Conservation (phyloP, 1,140 invertebrate species). For the Euwallacea fornicatus region DNA sequence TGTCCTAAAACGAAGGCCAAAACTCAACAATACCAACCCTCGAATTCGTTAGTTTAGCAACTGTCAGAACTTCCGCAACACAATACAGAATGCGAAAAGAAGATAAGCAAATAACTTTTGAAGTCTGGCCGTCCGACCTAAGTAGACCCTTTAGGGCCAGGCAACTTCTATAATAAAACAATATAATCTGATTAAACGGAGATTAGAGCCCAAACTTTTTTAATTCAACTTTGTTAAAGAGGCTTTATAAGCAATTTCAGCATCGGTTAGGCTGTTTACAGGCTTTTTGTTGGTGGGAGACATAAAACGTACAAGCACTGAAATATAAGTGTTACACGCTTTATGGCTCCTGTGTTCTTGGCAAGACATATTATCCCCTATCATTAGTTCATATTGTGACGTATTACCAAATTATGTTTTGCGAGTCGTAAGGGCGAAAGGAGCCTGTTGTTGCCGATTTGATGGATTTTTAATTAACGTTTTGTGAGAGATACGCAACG, state of each 20-base stretch:
- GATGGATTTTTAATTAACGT: too few species aligned
- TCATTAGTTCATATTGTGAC: too few species aligned
- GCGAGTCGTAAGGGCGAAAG: too few species aligned
- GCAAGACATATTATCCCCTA: too few species aligned
- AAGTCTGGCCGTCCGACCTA: slow-evolving; percentile 20
- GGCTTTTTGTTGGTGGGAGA: slow-evolving; percentile 7
- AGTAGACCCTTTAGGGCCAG: slow-evolving; percentile 22
- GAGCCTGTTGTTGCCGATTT: too few species aligned
- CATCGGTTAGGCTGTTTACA: slow-evolving; percentile 31
- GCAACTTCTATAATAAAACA: slow-evolving; percentile 36
- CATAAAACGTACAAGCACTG: slow-evolving; percentile 4
- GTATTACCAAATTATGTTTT: too few species aligned
- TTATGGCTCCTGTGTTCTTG: too few species aligned
- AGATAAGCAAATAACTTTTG: slow-evolving; percentile 38
- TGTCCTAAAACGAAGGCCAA: too few species aligned
- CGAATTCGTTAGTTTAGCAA: slow-evolving; percentile 7
- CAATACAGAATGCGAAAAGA: slow-evolving; percentile 25
- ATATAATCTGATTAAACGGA: slow-evolving; percentile 38
- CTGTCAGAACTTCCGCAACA: slow-evolving; percentile 13
- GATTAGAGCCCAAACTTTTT: slow-evolving; percentile 35
- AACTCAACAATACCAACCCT: too few species aligned
- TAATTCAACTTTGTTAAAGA: slow-evolving; percentile 39
- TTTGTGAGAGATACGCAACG: too few species aligned
- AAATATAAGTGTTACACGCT: too few species aligned
- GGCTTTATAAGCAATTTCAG: slow-evolving; percentile 34